phyloP scores from a whole-genome alignment of 30 jellyfish, hydroid and myxozoan genomes.

The Morbakka virulenta region DNA sequence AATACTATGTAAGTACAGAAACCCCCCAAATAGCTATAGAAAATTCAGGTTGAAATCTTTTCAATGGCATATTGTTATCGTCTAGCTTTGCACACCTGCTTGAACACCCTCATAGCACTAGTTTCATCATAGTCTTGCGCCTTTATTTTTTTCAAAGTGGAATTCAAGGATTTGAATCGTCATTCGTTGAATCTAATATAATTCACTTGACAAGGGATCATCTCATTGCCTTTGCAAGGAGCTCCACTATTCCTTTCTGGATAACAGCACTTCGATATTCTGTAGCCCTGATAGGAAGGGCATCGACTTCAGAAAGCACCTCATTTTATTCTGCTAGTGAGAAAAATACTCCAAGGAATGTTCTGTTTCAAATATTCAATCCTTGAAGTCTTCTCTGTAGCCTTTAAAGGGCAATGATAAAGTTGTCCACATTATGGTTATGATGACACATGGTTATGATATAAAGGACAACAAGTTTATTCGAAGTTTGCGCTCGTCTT shows the following conservation, averaged over 20 bases:
- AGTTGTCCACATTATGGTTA: slow-evolving; percentile 20
- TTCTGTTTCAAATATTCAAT: slow-evolving; percentile 25
- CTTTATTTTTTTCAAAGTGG: too few species aligned
- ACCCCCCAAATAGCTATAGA: too few species aligned
- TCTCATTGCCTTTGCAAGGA: slow-evolving; percentile 30
- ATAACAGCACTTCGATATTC: slow-evolving; percentile 16
- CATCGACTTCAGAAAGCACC: slow-evolving; percentile 17
- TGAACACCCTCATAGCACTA: too few species aligned
- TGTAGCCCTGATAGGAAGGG: slow-evolving; percentile 49
- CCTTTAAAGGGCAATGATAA: slow-evolving; percentile 17
- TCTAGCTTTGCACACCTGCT: too few species aligned
- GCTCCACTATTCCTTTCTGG: slow-evolving; percentile 19
- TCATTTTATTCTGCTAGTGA: slow-evolving; percentile 31
- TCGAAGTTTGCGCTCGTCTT: slow-evolving; percentile 5
- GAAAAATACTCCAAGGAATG: slow-evolving; percentile 15
- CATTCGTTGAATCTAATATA: slow-evolving; percentile 15
- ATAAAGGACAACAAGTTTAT: slow-evolving; percentile 14
- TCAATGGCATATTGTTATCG: too few species aligned
- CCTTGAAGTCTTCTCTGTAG: slow-evolving; percentile 16
- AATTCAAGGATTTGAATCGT: too few species aligned
- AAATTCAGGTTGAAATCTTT: too few species aligned
- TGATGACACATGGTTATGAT: neutral
- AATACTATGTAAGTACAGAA: too few species aligned
- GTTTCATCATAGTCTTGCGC: too few species aligned
- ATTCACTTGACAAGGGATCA: slow-evolving; percentile 21